Evolutionary conservation across 2,888 invertebrate genomes (phyloP).

Genomic region (Caenorhabditis macrosperma): DNA sequence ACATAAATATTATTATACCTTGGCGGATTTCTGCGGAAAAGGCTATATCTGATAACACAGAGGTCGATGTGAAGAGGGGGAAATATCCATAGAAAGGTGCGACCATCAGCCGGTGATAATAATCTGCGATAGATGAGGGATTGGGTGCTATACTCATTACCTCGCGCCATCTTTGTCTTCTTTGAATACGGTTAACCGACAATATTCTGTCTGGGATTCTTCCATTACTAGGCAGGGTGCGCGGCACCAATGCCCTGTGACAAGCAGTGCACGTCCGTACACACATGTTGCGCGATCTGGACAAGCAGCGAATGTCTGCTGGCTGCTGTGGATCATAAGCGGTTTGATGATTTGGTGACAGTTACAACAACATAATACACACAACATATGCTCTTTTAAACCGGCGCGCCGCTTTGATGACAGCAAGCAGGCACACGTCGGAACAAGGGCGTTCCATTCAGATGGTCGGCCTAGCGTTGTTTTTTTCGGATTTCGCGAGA

Average conservation of each 20-base stretch:
- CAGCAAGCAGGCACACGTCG: not conserved
- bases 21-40: conserved; percentile 13
- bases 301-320: not conserved
- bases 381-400: conserved; percentile 14
- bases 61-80: not conserved
- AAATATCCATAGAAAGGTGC: conserved; percentile 37
- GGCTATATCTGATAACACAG: not conserved
- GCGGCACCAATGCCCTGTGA: conserved; percentile 4
- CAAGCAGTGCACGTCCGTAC: conserved; percentile 16
- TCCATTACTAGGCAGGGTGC: not conserved
- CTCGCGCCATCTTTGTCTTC: not conserved
- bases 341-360: conserved; percentile 25
- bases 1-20: conserved; percentile 39
- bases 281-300: conserved; percentile 9
- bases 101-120: conserved; percentile 15
- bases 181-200: not conserved
- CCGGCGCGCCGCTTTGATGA: not conserved
- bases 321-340: conserved; percentile 4
- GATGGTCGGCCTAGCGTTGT: too few relatives aligned
- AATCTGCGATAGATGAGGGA: not conserved
- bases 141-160: conserved; percentile 15
- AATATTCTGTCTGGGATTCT: not conserved
- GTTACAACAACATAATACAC: conserved; percentile 17
- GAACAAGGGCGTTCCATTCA: not conserved
- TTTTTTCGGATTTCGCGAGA: too few relatives aligned